phyloP scores from a whole-genome alignment of 1,140 invertebrate species.

The Drosophila sproati region DNA sequence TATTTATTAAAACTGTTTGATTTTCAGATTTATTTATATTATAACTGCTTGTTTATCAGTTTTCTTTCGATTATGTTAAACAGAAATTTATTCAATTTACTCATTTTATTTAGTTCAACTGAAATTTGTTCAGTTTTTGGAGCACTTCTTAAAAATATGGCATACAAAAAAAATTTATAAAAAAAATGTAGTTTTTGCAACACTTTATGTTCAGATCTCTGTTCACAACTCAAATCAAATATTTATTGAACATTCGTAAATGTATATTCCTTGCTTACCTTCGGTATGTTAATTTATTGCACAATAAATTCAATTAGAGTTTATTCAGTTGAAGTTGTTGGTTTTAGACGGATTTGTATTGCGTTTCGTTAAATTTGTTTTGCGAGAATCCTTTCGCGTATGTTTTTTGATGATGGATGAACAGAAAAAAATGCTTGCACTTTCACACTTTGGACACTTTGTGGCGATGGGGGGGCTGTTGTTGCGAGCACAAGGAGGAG shows the following conservation, averaged over 20 bases:
- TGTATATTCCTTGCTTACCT: conserved; percentile 33
- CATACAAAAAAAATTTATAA: conserved; percentile 29
- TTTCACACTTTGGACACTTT: conserved; percentile 44
- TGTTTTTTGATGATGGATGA: conserved; percentile 1
- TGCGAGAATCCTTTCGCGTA: conserved; percentile 46
- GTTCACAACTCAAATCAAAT: conserved; percentile 4
- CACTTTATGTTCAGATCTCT: conserved; percentile 7
- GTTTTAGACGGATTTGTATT: conserved; percentile 5
- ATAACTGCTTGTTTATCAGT: background rate
- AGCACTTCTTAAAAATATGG: conserved; percentile 17
- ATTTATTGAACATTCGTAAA: background rate
- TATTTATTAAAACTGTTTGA: background rate
- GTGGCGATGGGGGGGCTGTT: conserved; percentile 2
- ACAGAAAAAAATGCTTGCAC: conserved; percentile 48
- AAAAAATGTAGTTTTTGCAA: conserved; percentile 21
- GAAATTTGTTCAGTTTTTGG: background rate
- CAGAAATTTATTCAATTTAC: too few species aligned
- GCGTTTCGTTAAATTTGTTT: conserved; percentile 1
- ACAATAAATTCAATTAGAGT: conserved; percentile 34
- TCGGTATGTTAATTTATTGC: conserved; percentile 26
- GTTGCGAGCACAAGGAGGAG: conserved; percentile 16
- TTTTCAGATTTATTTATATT: background rate
- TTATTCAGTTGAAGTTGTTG: conserved; percentile 18
- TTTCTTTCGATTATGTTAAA: background rate
- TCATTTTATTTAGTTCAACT: background rate